Evolutionary conservation across 2,113 vertebrate species (phyloP), one percentile per base, ranked within the genome.

Genomic region (Dasypus novemcinctus): DNA sequence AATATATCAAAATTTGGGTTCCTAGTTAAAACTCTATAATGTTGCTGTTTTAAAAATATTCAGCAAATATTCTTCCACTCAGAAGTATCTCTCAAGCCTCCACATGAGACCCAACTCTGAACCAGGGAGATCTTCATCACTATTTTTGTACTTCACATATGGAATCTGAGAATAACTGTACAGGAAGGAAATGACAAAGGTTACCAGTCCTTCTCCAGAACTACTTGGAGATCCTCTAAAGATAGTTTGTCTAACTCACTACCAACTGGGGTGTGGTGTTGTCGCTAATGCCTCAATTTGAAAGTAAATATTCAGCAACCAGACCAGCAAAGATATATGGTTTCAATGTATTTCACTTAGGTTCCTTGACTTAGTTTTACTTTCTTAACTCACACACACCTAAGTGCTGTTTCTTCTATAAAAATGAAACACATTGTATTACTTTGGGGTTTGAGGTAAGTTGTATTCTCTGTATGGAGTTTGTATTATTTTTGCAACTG

Each of bases 111-210:
- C 54, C 76, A 82, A 36, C 33, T 90, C 69, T 84, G 94, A 96
- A 75, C 64, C 31, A 14, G 27, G 74, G 68, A 94, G 84, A 91
- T 74, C 86, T 87, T 91, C 38, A 38, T 94, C 86, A 74, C 94
- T 95, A 57, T 87, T 96, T 94, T 91, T 94, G 52, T 92, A 4
- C 31, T 92, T 95, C 29, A 72, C 72, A 78, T 82, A 74, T 84
- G 64, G 76, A 94, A 87, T 86, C 91, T 90, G 87, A 96, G 87
- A 96, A 93, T 92, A 93, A 86, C 82, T 86, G 17, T 76, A 27
- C 74, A 92, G 82, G 78, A 94, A 96, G 93, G 87, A 94, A 79
- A 75, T 82, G 69, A n/a, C 71, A 91, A 76, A 75, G 43, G 66
- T 96, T 87, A 84, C 33, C 79, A 86, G 5, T 36, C 8, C 85